phyloP scores from a whole-genome alignment of 2,113 vertebrate genomes.

The Clarias batrachus region DNA sequence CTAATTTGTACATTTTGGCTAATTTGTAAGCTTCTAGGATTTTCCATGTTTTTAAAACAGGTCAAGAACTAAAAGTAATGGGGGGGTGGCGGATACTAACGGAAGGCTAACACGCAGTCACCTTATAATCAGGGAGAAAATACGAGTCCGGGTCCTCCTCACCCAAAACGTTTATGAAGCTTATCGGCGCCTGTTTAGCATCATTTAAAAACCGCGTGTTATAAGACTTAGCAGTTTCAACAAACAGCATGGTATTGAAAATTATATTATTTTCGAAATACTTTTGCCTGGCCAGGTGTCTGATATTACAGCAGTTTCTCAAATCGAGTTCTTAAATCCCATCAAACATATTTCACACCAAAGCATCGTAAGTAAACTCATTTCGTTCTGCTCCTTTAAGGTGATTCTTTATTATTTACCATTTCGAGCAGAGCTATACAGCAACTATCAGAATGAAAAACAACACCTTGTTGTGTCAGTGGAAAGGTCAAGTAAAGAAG shows the following conservation, averaged over 20 bases:
- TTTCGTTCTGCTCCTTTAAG: not conserved
- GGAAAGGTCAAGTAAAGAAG: not conserved
- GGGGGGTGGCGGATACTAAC: not conserved
- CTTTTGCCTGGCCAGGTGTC: not conserved
- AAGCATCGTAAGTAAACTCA: not conserved
- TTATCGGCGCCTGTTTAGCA: not conserved
- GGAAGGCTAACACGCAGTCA: not conserved
- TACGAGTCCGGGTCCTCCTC: not conserved
- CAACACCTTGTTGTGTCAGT: not conserved
- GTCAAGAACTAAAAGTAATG: not conserved
- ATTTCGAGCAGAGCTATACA: not conserved
- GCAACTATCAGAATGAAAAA: not conserved
- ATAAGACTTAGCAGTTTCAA: too few species aligned
- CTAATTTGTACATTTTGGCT: slow-evolving; percentile 3
- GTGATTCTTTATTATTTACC: not conserved
- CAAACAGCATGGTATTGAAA: too few species aligned
- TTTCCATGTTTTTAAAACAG: not conserved
- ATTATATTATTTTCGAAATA: not conserved
- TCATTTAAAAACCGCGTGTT: not conserved
- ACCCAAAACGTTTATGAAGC: not conserved
- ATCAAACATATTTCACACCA: not conserved
- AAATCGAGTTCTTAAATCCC: not conserved
- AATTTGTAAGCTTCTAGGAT: not conserved
- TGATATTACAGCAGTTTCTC: not conserved
- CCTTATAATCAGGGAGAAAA: not conserved